These are phyloP conservation scores for Anorthoa munda DNA, from an alignment of 2,888 invertebrate species.

Conservation along the genomic window DNA sequence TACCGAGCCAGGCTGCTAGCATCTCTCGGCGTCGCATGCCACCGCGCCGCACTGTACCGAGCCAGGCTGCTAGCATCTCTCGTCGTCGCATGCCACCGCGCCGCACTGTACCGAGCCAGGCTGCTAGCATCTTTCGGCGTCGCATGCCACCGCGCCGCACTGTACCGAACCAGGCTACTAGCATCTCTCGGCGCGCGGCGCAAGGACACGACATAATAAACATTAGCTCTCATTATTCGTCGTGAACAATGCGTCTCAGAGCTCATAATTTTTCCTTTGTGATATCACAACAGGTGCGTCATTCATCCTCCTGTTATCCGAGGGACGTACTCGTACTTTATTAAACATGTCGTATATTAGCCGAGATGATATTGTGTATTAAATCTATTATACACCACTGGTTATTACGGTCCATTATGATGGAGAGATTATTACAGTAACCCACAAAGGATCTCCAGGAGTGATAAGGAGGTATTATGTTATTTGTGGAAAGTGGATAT, in stretches of 20 bases:
- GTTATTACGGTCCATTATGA: constrained; percentile 44
- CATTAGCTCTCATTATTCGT: constrained; percentile 64
- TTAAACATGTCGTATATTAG: constrained; percentile 53
- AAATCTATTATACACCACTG: constrained; percentile 32
- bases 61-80: neutral
- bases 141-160: no score
- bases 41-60: no score
- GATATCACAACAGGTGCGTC: constrained; percentile 58
- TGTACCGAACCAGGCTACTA: neutral
- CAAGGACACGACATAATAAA: constrained; percentile 44
- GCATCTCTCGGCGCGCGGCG: neutral
- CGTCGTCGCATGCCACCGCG: no score
- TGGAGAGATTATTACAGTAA: constrained; percentile 33
- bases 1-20: neutral
- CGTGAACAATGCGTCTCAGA: constrained; percentile 56
- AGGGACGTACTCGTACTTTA: constrained; percentile 54
- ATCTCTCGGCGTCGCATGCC: no score
- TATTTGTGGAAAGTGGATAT: constrained; percentile 7
- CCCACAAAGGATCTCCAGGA: constrained; percentile 10
- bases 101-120: neutral
- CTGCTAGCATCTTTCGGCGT: neutral
- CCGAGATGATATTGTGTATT: constrained; percentile 47
- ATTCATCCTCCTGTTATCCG: constrained; percentile 34
- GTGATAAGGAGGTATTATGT: neutral
- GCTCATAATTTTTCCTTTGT: constrained; percentile 63